Evolutionary conservation across 2,888 invertebrate species (phyloP), one percentile per base, ranked within the genome.

Genomic region (Acanthococcus lagerstroemiae): DNA sequence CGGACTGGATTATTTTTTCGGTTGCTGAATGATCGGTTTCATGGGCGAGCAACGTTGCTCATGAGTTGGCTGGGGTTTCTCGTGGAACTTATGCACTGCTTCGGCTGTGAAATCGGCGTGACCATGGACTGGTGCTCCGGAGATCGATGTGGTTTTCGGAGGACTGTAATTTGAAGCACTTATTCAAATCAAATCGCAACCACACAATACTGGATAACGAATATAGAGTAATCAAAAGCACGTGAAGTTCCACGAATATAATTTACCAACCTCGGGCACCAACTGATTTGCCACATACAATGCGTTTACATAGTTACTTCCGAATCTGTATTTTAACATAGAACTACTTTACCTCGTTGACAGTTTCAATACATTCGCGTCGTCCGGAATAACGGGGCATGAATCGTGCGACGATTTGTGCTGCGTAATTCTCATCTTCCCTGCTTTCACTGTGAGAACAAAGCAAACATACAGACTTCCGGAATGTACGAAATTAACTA

Each of bases 341-440:
- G n/a, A n/a, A n/a, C n/a, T n/a, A n/a, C n/a, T 66, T 17, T 73
- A 79, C 79, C 84, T 84, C 15, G 82, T 82, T 0, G 85, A 85
- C 25, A 88, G 85, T 65, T 87, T 84, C 0, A 88, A 80, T 46
- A 86, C 86, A 68, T 84, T 81, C 74, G 87, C 87, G 60, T 57
- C 69, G 6, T 61, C 67, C 1, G 54, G 7, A n/a, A 66, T 60
- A 7, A 54, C 22, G 0, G 56, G 24, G 24, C 50, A 58, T 52
- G 19, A 44, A 30, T 52, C 67, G 50, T 67, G 67, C 21, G 26
- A 6, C 26, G 27, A 21, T 77, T 92, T 92, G 74, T 93, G 88
- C 74, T 93, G 92, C 15, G 89, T 90, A 73, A 93, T 91, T 71
- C 93, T 82, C 91, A 91, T 92, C 2, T 92, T 91, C 58, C 93